Base-by-base conservation (phyloP, 2,113 vertebrate species). In the Phalacrocorax pelagicus region DNA sequence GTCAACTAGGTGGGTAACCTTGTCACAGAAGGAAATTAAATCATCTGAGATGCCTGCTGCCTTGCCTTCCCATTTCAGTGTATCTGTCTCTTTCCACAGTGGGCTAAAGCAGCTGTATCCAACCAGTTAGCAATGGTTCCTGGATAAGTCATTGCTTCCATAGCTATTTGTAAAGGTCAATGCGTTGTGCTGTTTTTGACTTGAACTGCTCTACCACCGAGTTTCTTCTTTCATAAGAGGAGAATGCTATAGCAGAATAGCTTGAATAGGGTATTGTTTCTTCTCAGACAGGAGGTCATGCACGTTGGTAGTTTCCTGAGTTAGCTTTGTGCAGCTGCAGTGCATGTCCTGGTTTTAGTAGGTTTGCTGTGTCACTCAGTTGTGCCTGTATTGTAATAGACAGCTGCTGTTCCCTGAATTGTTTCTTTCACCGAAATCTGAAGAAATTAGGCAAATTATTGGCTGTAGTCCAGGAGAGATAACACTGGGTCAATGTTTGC, bases 361-460 rank as follows among this genome's bases (percentile, higher is more conserved):
- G 61, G 23, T 84, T 83, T 80, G 80, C 91, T 77, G 66, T 55
- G 61, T 93, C 71, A 14, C 86, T 84, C 36, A 0, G 30, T 46
- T 52, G 78, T 65, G 69, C 36, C 42, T 59, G 15, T 62, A 11
- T 79, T 94, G 80, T 90, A 36, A 32, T 18, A 70, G 73, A 11
- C 95, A 94, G 85, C 90, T 94, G 86, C 55, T 94, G 79, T 63
- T 84, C 69, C 61, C 86, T 97, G 80, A 97, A 96, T 95, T 90
- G 88, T 86, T 79, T 42, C 90, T 96, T 97, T 97, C 94, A 94
- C 42, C 57, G n/a, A 81, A 74, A 93, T 66, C 72, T 84, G 90
- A 63, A 88, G 61, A 81, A 96, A 78, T 84, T 80, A 95, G 86
- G 72, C 94, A 84, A 86, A 79, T 63, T 42, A 15, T 6, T 92